Conservation (phyloP, 2,113 vertebrate species). For the Pelodiscus sinensis region DNA sequence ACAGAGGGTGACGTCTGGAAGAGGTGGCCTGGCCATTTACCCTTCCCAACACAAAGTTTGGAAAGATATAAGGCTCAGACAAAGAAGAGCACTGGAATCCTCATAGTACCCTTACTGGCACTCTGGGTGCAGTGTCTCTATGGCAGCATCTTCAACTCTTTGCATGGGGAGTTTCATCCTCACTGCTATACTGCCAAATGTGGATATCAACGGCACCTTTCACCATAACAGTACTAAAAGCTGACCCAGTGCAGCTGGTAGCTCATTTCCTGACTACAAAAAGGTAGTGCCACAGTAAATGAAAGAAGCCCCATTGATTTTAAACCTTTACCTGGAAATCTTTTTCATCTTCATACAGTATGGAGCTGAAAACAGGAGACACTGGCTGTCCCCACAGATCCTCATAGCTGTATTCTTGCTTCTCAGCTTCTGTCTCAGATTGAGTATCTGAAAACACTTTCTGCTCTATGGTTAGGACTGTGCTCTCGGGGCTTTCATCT, state of each 20-base stretch:
- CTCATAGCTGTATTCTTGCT: neutral
- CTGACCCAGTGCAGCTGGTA: neutral
- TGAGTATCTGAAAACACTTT: neutral
- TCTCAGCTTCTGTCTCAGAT: neutral
- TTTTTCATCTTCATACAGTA: slow-evolving; percentile 67
- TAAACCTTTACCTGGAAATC: slow-evolving; percentile 75
- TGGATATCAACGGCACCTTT: neutral
- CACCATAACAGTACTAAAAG: rapidly evolving
- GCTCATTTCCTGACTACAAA: neutral
- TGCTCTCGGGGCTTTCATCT: neutral
- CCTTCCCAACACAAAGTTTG: neutral
- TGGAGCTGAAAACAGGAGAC: neutral
- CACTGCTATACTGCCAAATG: neutral
- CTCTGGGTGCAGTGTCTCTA: neutral
- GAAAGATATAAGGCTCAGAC: neutral
- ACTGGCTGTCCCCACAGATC: neutral
- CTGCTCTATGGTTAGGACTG: neutral
- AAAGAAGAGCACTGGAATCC: neutral
- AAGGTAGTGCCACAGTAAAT: neutral
- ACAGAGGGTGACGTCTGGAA: neutral
- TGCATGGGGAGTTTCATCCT: neutral
- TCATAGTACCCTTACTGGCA: neutral
- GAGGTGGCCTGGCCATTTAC: neutral
- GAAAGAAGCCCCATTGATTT: neutral
- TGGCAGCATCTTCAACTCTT: neutral